Conservation (phyloP, 1,140 invertebrate species). For the Mercenaria mercenaria region DNA sequence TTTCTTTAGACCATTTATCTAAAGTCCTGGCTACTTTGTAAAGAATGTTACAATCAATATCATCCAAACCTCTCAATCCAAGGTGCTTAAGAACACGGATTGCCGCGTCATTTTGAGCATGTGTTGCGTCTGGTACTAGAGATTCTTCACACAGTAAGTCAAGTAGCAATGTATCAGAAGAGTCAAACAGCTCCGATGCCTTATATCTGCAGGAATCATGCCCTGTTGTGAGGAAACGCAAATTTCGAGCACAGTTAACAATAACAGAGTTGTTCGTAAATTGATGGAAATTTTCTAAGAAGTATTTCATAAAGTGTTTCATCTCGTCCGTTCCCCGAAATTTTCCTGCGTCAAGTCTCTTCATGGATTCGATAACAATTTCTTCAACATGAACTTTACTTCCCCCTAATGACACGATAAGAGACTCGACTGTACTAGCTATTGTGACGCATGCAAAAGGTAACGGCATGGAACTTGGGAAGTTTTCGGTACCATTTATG, state of each 20-base stretch:
- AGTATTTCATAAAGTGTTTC: slow-evolving; percentile 19
- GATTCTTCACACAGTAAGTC: slow-evolving; percentile 17
- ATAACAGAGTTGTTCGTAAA: not conserved
- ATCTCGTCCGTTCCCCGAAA: not conserved
- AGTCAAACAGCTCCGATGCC: slow-evolving; percentile 15
- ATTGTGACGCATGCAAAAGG: not conserved
- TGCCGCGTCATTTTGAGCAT: not conserved
- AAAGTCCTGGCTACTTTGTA: not conserved
- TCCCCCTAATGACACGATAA: not conserved
- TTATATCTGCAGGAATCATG: not conserved
- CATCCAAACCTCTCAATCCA: not conserved
- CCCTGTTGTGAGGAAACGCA: slow-evolving; percentile 7
- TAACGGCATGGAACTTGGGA: not conserved
- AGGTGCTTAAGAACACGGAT: not conserved
- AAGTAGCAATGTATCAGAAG: not conserved
- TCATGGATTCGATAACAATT: not conserved
- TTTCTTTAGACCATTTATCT: not conserved
- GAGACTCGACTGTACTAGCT: not conserved
- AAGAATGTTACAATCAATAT: not conserved
- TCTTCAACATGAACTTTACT: not conserved
- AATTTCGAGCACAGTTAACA: not conserved
- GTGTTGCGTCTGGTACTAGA: not conserved
- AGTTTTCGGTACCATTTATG: not conserved
- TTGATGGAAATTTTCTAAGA: not conserved
- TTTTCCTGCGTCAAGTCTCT: not conserved